Evolutionary conservation across 2,113 vertebrate genomes (phyloP).

Genomic region (Oncorhynchus mykiss): DNA sequence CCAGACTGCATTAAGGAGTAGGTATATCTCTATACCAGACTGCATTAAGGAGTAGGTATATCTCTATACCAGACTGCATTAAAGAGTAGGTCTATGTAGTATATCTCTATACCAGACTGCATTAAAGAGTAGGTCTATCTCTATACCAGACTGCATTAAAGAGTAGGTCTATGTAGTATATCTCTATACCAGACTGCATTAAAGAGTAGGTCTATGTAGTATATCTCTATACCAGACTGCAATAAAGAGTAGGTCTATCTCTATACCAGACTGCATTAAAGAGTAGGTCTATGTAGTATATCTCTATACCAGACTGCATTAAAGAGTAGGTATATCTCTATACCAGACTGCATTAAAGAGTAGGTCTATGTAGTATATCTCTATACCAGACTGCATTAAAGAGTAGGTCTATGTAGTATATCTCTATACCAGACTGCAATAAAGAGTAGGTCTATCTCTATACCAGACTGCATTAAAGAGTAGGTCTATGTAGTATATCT

Average conservation of each 20-base stretch:
- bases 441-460: not conserved
- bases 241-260: constrained; percentile 92
- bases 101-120: not conserved
- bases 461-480: constrained; percentile 3
- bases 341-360: constrained; percentile 5
- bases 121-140: constrained; percentile 1
- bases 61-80: no score
- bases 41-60: no score
- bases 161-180: not conserved
- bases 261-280: not conserved
- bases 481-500: no score
- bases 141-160: no score
- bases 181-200: not conserved
- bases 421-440: no score
- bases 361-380: no score
- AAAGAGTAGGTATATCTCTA: no score
- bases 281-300: not conserved
- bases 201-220: not conserved
- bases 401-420: no score
- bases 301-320: no score
- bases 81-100: not conserved
- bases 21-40: no score
- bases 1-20: constrained; percentile 6
- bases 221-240: constrained; percentile 96
- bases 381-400: no score